Percentiles rank a stretch among this genome's conserved stretches.
Conservation (phyloP, 2,888 invertebrate species). For the Morpho achilles region DNA sequence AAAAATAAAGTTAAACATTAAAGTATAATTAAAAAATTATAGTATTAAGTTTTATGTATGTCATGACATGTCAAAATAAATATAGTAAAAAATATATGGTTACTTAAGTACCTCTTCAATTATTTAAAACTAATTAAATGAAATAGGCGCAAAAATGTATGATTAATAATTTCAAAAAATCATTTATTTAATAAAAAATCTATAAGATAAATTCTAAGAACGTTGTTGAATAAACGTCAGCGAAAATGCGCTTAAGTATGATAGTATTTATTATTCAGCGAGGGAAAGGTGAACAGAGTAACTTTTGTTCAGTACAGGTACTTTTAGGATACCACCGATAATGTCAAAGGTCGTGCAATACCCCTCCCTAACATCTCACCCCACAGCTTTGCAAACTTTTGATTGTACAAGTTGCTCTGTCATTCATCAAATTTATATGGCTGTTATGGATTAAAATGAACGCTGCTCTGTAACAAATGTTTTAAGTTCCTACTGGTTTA, state of each 20-base stretch:
- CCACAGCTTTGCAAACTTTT: slow-evolving; percentile 17
- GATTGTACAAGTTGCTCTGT: slow-evolving; percentile 14
- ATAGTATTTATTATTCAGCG: slow-evolving; percentile 41
- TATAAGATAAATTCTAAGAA: slow-evolving; percentile 2
- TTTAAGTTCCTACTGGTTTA: slow-evolving; percentile 4
- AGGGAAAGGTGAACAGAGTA: slow-evolving; percentile 26
- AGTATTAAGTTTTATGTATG: too few species aligned
- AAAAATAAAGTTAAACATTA: too few species aligned
- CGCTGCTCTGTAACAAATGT: slow-evolving; percentile 2
- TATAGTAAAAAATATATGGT: too few species aligned
- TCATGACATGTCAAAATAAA: too few species aligned
- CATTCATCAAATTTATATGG: slow-evolving; percentile 9
- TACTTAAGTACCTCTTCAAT: too few species aligned
- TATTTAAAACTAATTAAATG: too few species aligned
- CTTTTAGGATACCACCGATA: slow-evolving; percentile 37
- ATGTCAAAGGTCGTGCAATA: slow-evolving; percentile 48
- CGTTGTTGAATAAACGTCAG: slow-evolving; percentile 12
- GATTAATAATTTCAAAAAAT: too few species aligned
- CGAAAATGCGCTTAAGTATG: slow-evolving; percentile 13
- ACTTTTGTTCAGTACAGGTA: slow-evolving; percentile 30
- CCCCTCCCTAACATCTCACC: slow-evolving; percentile 10
- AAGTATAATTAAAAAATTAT: too few species aligned
- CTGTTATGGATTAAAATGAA: slow-evolving; percentile 3
- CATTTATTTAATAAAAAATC: too few species aligned
- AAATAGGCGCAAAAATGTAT: too few species aligned